Evolutionary conservation across 2,113 vertebrate genomes (phyloP).

Genomic region (Austrofundulus limnaeus): DNA sequence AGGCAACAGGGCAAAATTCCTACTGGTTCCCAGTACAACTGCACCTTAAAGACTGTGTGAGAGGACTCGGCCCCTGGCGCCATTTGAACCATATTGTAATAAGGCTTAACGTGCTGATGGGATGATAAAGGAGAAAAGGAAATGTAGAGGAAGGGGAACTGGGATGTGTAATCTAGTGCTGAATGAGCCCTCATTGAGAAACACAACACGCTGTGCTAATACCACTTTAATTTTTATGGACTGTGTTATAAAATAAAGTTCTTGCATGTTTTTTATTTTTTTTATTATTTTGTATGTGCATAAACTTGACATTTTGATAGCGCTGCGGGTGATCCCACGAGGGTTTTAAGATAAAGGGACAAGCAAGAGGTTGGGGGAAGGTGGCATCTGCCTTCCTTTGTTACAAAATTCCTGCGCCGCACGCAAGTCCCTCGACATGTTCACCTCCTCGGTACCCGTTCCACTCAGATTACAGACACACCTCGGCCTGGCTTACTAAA

Average conservation of each 20-base stretch:
- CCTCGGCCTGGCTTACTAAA: constrained; percentile 37
- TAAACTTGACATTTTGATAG: constrained; percentile 28
- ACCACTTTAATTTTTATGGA: constrained; percentile 14
- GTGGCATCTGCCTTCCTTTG: constrained; percentile 68
- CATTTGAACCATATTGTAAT: constrained; percentile 64
- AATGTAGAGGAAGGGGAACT: constrained; percentile 65
- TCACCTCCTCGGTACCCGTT: constrained; percentile 55
- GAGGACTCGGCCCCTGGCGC: constrained; percentile 54
- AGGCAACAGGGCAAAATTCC: constrained; percentile 3
- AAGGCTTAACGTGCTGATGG: constrained; percentile 69
- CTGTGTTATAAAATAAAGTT: constrained; percentile 19
- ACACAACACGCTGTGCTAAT: constrained; percentile 25
- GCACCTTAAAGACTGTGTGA: constrained; percentile 43
- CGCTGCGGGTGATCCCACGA: constrained; percentile 39
- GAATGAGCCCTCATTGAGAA: constrained; percentile 54
- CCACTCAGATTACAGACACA: constrained; percentile 56
- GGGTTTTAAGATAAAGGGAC: constrained; percentile 57
- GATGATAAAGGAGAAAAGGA: constrained; percentile 68
- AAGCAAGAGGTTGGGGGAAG: constrained; percentile 38
- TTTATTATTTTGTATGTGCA: constrained; percentile 8
- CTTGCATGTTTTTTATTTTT: constrained; percentile 14
- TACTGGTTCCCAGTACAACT: constrained; percentile 17
- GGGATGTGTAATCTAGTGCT: constrained; percentile 57
- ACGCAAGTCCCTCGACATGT: constrained; percentile 71
- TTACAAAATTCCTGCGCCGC: constrained; percentile 69